A percentile compares a stretch with the other conserved stretches of the same genome.
phyloP scores from a whole-genome alignment of 1,140 invertebrate species.

The Hylaeus volcanicus region DNA sequence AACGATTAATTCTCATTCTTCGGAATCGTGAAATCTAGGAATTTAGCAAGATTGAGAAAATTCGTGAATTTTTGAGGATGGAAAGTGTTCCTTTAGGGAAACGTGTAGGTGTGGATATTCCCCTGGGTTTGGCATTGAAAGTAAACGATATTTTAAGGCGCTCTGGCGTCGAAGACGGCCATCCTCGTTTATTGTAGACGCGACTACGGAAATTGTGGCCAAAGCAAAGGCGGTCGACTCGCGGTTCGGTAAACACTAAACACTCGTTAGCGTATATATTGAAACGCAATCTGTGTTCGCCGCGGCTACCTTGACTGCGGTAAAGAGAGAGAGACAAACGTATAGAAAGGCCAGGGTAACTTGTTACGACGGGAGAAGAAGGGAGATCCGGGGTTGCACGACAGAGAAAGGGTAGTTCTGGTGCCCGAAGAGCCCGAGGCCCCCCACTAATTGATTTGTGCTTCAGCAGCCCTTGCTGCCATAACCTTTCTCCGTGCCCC shows the following conservation, averaged over 20 bases:
- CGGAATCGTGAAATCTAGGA: too few relatives aligned
- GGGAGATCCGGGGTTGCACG: slow-evolving; percentile 53
- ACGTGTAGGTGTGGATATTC: too few relatives aligned
- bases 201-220: slow-evolving; percentile 73
- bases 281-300: slow-evolving; percentile 80
- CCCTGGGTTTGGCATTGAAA: neutral
- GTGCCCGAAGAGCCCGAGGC: slow-evolving; percentile 64
- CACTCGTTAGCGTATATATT: slow-evolving; percentile 80
- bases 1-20: too few relatives aligned
- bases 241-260: slow-evolving; percentile 80
- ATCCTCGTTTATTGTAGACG: slow-evolving; percentile 70
- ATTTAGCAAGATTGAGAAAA: too few relatives aligned
- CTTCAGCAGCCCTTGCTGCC: slow-evolving; percentile 54
- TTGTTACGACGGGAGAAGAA: slow-evolving; percentile 42
- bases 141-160: slow-evolving; percentile 12
- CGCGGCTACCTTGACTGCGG: slow-evolving; percentile 68
- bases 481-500: slow-evolving; percentile 18
- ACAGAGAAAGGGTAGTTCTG: slow-evolving; percentile 56
- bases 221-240: slow-evolving; percentile 74
- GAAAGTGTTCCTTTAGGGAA: too few relatives aligned
- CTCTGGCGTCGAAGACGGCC: neutral
- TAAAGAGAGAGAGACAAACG: slow-evolving; percentile 46
- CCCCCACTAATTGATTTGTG: slow-evolving; percentile 68
- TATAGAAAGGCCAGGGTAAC: slow-evolving; percentile 50
- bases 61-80: too few relatives aligned